Percentiles rank a stretch among this genome's conserved stretches.
These are phyloP conservation scores for Empidonax alnorum DNA, from an alignment of 2,113 vertebrate genomes.

Conservation along the genomic window DNA sequence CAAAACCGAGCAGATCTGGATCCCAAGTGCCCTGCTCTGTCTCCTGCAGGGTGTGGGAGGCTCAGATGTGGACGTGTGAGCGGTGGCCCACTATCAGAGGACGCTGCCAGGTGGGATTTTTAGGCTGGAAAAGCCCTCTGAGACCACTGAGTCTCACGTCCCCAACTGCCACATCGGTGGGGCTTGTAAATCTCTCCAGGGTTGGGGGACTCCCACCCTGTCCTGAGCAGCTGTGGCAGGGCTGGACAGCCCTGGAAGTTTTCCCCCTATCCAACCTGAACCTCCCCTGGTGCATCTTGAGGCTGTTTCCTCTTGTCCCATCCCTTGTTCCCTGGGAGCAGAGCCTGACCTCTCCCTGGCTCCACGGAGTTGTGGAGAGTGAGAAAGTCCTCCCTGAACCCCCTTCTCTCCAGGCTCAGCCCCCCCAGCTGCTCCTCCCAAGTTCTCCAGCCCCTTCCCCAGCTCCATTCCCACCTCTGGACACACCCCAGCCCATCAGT, in stretches of 20 bases:
- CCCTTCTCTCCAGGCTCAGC: neutral
- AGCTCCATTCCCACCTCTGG: neutral
- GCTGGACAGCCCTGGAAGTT: neutral
- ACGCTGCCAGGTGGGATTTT: constrained; percentile 85
- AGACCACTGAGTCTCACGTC: neutral
- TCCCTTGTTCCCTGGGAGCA: neutral
- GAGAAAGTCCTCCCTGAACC: neutral
- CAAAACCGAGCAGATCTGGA: rapidly evolving
- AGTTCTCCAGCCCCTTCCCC: neutral
- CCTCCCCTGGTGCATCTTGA: neutral
- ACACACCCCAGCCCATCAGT: neutral
- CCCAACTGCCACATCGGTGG: neutral
- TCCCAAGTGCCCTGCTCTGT: neutral
- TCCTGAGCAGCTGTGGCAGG: neutral
- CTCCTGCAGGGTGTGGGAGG: constrained; percentile 91
- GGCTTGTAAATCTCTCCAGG: neutral
- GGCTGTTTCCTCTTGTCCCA: neutral
- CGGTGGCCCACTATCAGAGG: constrained; percentile 92
- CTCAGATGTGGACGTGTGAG: constrained; percentile 95
- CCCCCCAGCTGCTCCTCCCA: neutral
- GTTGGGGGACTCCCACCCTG: neutral
- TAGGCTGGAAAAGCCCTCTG: neutral
- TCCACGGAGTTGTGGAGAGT: no score
- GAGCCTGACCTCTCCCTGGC: neutral
- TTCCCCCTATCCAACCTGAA: neutral